Percentiles rank a stretch among this genome's conserved stretches.
phyloP scores from a whole-genome alignment of 2,113 vertebrate genomes.

The Junco hyemalis region DNA sequence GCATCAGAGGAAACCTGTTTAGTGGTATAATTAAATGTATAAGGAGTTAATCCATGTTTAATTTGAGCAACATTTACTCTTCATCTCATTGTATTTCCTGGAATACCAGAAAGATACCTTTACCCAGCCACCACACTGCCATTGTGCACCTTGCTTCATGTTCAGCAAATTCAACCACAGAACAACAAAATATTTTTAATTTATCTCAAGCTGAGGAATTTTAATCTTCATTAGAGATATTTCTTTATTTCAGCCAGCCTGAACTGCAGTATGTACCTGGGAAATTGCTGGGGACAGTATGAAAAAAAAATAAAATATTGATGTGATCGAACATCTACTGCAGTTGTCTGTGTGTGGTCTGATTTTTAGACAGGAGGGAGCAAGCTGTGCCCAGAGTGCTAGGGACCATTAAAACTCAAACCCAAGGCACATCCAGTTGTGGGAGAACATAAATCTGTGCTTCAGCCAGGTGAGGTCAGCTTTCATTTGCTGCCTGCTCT shows the following conservation, averaged over 20 bases:
- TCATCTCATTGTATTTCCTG: not conserved
- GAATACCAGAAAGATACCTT: not conserved
- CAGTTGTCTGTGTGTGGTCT: not conserved
- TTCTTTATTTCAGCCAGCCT: not conserved
- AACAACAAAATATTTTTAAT: not conserved
- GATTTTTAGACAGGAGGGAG: not conserved
- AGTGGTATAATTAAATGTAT: not conserved
- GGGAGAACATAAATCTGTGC: not conserved
- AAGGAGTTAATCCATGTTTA: not conserved
- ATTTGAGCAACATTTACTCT: not conserved
- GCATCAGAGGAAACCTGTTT: not conserved
- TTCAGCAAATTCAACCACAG: not conserved
- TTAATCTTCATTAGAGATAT: not conserved
- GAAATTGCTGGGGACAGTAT: not conserved
- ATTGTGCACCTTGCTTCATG: not conserved
- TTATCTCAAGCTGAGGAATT: not conserved
- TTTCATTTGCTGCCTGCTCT: not conserved
- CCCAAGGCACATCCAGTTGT: not conserved
- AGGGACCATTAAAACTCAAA: not conserved
- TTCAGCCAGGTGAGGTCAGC: not conserved
- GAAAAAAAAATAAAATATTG: not conserved
- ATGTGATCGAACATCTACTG: fast-evolving
- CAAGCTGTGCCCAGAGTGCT: not conserved
- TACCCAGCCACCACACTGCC: not conserved
- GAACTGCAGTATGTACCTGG: not conserved